phyloP scores from a whole-genome alignment of 2,888 invertebrate genomes.

The Amblyjoppa fuscipennis region DNA sequence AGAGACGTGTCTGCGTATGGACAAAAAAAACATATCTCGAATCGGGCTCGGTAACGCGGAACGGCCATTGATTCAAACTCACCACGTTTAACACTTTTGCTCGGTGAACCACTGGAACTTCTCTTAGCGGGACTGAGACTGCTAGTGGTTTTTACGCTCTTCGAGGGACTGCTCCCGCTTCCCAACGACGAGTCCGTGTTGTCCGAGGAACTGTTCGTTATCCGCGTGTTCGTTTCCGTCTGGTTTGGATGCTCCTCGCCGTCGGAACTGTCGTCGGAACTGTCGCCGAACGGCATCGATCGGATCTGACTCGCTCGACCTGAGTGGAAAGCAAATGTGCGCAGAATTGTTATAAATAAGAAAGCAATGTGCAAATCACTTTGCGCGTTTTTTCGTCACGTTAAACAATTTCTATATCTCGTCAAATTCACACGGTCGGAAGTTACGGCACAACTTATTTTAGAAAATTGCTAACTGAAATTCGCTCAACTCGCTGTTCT shows the following conservation, averaged over 20 bases:
- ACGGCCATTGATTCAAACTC: constrained; percentile 74
- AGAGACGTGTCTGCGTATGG: constrained; percentile 92
- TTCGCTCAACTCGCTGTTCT: no score
- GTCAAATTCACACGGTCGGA: no score
- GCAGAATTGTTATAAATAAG: no score
- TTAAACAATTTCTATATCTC: no score
- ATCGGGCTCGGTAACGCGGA: background rate
- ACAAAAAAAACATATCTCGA: constrained; percentile 62
- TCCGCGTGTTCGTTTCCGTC: constrained; percentile 86
- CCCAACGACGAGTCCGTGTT: constrained; percentile 88
- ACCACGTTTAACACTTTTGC: constrained; percentile 93
- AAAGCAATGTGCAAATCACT: no score
- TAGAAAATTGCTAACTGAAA: no score
- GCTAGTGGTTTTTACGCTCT: constrained; percentile 94
- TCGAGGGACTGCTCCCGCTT: constrained; percentile 93
- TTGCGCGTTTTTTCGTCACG: background rate
- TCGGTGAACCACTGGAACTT: constrained; percentile 93
- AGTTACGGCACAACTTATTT: no score
- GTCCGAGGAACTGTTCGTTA: constrained; percentile 86
- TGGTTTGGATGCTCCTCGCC: constrained; percentile 90
- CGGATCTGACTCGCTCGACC: constrained; percentile 96
- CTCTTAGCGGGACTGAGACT: constrained; percentile 94
- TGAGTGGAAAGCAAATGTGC: constrained; percentile 59
- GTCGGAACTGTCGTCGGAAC: constrained; percentile 97
- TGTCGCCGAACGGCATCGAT: constrained; percentile 98